These are phyloP conservation scores for Agrotis puta DNA, from an alignment of 2,888 invertebrate species.

Conservation along the genomic window DNA sequence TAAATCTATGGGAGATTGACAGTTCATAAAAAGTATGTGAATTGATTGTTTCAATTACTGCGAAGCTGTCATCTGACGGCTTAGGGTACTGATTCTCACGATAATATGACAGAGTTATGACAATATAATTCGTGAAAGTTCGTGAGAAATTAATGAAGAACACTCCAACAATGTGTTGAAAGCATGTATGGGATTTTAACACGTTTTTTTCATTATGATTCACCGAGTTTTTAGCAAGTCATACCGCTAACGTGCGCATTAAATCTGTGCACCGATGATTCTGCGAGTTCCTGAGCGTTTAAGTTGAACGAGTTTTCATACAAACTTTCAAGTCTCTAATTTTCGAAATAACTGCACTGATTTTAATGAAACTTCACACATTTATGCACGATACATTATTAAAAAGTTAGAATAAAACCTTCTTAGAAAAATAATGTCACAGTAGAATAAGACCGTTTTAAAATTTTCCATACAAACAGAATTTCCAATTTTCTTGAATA, in stretches of 20 bases:
- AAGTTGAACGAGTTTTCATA: too few relatives aligned
- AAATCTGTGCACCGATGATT: slow-evolving; percentile 51
- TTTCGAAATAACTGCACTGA: too few relatives aligned
- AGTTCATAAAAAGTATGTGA: too few relatives aligned
- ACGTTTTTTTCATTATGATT: slow-evolving; percentile 34
- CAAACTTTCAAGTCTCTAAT: too few relatives aligned
- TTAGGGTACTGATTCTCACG: slow-evolving; percentile 58
- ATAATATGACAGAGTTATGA: slow-evolving; percentile 34
- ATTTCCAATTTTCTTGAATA: too few relatives aligned
- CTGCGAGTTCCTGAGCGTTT: slow-evolving; percentile 38
- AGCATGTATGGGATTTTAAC: slow-evolving; percentile 37
- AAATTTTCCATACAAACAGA: too few relatives aligned
- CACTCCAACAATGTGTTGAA: slow-evolving; percentile 52
- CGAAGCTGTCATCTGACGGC: slow-evolving; percentile 15
- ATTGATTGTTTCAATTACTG: slow-evolving; percentile 22
- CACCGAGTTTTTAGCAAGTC: slow-evolving; percentile 52
- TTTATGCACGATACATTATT: too few relatives aligned
- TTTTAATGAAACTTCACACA: too few relatives aligned
- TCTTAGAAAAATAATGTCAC: too few relatives aligned
- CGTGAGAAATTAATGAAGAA: slow-evolving; percentile 58
- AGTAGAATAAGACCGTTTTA: too few relatives aligned
- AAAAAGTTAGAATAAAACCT: too few relatives aligned
- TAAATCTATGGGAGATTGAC: too few relatives aligned
- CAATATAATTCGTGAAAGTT: slow-evolving; percentile 63
- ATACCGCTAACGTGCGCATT: slow-evolving; percentile 49